Evolutionary conservation across 2,113 vertebrate species (phyloP).

Genomic region (Archilochus colubris): DNA sequence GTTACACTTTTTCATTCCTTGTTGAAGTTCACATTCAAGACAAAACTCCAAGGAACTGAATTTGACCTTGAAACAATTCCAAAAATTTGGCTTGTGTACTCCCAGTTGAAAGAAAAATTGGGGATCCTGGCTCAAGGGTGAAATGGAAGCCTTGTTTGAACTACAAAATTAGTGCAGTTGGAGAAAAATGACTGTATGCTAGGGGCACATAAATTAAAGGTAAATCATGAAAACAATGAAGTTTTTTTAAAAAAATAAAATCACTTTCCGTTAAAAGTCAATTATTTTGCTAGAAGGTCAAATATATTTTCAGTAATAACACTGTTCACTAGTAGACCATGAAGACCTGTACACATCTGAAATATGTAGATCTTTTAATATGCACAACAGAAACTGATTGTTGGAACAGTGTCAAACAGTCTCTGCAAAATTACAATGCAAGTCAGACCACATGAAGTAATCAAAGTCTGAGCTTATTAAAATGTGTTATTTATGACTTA

Average conservation of each 20-base stretch:
- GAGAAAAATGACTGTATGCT: background rate
- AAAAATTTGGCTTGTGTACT: constrained; percentile 44
- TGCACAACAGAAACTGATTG: constrained; percentile 47
- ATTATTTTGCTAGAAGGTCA: constrained; percentile 63
- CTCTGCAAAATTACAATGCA: constrained; percentile 64
- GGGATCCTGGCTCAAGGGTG: background rate
- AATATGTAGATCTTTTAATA: constrained; percentile 62
- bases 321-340: constrained; percentile 73
- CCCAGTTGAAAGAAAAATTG: constrained; percentile 63
- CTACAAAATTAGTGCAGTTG: constrained; percentile 11
- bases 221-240: constrained; percentile 66
- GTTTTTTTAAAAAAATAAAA: constrained; percentile 13
- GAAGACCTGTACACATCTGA: constrained; percentile 66
- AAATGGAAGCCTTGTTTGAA: constrained; percentile 58
- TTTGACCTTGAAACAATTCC: constrained; percentile 65
- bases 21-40: constrained; percentile 34
- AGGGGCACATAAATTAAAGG: constrained; percentile 57
- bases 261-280: constrained; percentile 59
- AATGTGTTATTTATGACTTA: constrained; percentile 76
- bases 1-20: background rate
- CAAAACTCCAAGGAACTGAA: constrained; percentile 60
- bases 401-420: constrained; percentile 70
- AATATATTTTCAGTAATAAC: constrained; percentile 54
- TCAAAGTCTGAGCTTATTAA: constrained; percentile 73
- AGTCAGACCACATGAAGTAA: constrained; percentile 69